Percentiles rank a stretch among this genome's conserved stretches.
These are phyloP conservation scores for Orthosia cruda DNA, from an alignment of 2,888 invertebrate genomes.

Conservation along the genomic window DNA sequence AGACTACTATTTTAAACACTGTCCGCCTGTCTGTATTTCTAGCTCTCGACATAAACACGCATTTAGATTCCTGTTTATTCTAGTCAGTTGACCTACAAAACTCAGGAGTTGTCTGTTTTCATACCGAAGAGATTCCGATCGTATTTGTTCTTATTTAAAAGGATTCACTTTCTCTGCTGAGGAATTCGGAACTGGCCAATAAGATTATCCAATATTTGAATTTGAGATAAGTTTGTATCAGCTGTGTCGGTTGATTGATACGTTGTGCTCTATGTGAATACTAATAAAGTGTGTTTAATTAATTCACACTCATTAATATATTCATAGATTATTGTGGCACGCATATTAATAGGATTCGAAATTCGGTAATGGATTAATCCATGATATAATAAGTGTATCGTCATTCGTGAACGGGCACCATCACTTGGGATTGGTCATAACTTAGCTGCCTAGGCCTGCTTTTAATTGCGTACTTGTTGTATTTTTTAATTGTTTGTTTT, in stretches of 20 bases:
- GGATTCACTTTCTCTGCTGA: conserved; percentile 45
- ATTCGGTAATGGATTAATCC: background rate
- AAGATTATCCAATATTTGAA: conserved; percentile 9
- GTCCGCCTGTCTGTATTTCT: conserved; percentile 62
- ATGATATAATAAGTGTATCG: background rate
- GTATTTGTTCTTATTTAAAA: conserved; percentile 43
- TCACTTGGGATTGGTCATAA: too few species aligned
- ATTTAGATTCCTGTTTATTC: conserved; percentile 68
- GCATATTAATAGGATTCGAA: background rate
- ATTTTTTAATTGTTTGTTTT: too few species aligned
- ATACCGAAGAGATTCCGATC: conserved; percentile 59
- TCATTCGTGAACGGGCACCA: too few species aligned
- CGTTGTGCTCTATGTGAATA: conserved; percentile 10
- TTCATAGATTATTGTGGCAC: background rate
- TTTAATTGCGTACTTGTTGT: too few species aligned
- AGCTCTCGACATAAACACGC: conserved; percentile 64
- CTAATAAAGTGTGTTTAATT: background rate
- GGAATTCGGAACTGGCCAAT: conserved; percentile 41
- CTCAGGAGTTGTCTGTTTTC: conserved; percentile 62
- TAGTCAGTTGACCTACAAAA: conserved; percentile 67
- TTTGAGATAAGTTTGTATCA: conserved; percentile 11
- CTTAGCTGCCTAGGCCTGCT: too few species aligned
- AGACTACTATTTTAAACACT: conserved; percentile 63
- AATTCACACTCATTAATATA: background rate
- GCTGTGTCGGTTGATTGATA: conserved; percentile 1